A percentile compares a stretch with the other conserved stretches of the same genome.
These are phyloP conservation scores for Panthera uncia DNA, from an alignment of 2,113 vertebrate species.

Conservation along the genomic window DNA sequence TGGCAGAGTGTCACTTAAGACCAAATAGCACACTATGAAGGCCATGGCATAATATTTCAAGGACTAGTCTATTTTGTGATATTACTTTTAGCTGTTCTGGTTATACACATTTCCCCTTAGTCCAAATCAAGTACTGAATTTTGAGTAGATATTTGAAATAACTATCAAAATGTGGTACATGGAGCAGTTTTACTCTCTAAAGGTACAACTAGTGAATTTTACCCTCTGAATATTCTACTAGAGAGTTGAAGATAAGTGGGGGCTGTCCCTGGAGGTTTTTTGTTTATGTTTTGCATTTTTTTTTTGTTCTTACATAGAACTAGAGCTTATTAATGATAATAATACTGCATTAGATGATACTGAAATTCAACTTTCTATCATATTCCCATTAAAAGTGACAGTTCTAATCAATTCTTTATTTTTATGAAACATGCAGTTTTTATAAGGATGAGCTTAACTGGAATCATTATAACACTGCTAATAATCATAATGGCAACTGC, in stretches of 20 bases:
- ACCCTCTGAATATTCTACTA: background rate
- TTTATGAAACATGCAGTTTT: background rate
- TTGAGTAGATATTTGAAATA: background rate
- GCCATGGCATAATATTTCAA: background rate
- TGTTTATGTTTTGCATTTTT: constrained; percentile 5
- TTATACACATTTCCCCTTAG: background rate
- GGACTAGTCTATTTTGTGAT: background rate
- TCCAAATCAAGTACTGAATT: background rate
- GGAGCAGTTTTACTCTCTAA: background rate
- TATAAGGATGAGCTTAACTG: constrained; percentile 48
- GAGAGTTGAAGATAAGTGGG: background rate
- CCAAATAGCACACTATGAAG: background rate
- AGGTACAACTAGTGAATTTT: background rate
- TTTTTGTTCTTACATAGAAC: background rate
- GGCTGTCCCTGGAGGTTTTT: background rate
- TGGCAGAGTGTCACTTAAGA: background rate
- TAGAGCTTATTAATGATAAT: constrained; percentile 27
- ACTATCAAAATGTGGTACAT: constrained; percentile 6
- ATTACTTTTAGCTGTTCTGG: background rate
- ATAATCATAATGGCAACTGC: constrained; percentile 26
- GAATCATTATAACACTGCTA: constrained; percentile 27
- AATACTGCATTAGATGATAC: background rate
- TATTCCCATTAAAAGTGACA: constrained; percentile 50
- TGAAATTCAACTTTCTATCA: constrained; percentile 54
- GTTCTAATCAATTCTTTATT: constrained; percentile 19